Evolutionary conservation across 2,113 vertebrate species (phyloP).

Genomic region (human (Homo sapiens)): GRCh38 chrX:107549501-107550000

Average conservation of each 20-base stretch:
- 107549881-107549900: conserved; percentile 15
- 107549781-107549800: not conserved
- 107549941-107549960: conserved; percentile 19
- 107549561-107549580: not conserved
- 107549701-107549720: not conserved
- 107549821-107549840: not conserved
- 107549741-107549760: not conserved
- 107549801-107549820: not conserved
- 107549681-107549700: not conserved
- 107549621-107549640: not conserved
- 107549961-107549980: not conserved
- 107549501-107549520: not conserved
- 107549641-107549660: not conserved
- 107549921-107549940: conserved; percentile 11
- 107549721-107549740: not conserved
- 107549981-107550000: not conserved
- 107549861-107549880: conserved; percentile 44
- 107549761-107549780: not conserved
- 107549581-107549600: not conserved
- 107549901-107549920: conserved; percentile 51
- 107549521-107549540: not conserved
- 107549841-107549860: not conserved
- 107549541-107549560: not conserved
- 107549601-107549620: not conserved
- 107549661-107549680: too few relatives aligned